A percentile compares a stretch with the other conserved stretches of the same genome.
phyloP scores from a whole-genome alignment of 1,140 invertebrate genomes.

The Drosophila bipectinata region DNA sequence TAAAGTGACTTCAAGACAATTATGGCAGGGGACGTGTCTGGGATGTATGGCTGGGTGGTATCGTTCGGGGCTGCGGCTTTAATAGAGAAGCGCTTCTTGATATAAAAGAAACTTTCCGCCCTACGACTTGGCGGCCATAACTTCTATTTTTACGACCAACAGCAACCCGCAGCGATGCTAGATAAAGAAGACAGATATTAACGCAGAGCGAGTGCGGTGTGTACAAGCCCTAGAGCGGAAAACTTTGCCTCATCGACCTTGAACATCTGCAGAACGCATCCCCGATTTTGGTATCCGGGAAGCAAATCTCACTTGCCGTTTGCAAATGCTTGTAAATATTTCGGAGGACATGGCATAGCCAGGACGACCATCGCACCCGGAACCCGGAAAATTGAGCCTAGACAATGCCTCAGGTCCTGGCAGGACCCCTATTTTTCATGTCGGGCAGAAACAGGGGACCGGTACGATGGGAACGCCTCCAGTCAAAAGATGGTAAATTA shows the following conservation, averaged over 20 bases:
- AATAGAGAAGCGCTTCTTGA: conserved; percentile 4
- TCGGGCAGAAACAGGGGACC: not conserved
- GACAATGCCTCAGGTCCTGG: conserved; percentile 13
- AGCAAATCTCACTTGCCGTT: not conserved
- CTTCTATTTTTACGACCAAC: conserved; percentile 46
- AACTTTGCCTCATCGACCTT: conserved; percentile 69
- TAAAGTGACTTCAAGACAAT: not conserved
- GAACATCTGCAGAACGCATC: conserved; percentile 23
- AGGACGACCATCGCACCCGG: not conserved
- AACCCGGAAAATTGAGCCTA: not conserved
- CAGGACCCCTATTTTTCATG: conserved; percentile 53
- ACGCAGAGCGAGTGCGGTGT: not conserved
- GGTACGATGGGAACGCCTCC: not conserved
- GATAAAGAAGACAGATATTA: conserved; percentile 57
- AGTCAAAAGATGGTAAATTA: conserved; percentile 64
- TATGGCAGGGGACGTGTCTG: not conserved
- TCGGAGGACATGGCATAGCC: not conserved
- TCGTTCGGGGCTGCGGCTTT: not conserved
- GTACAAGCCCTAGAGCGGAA: not conserved
- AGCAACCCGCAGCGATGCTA: conserved; percentile 30
- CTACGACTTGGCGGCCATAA: conserved; percentile 56
- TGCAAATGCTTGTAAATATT: conserved; percentile 14
- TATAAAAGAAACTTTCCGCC: conserved; percentile 59
- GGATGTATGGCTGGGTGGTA: not conserved
- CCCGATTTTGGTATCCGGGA: conserved; percentile 11